Base-by-base conservation (phyloP, 2,888 invertebrate genomes). In the Ormia ochracea region DNA sequence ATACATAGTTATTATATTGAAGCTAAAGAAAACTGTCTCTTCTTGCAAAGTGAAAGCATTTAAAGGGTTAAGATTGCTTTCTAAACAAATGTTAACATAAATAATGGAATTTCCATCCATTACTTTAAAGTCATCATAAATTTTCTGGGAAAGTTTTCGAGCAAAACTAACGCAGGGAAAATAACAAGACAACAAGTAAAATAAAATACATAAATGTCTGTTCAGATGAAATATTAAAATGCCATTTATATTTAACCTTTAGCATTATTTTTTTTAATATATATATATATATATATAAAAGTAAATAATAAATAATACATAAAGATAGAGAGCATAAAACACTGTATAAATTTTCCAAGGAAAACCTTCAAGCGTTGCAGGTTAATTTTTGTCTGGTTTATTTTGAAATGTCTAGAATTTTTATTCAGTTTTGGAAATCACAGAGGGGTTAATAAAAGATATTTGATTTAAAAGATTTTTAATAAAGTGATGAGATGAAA, bases 171-270 rank as follows among this genome's bases (percentile, higher is more conserved):
- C 33, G 41, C 21, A n/a, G 21, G 23, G n/a, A 45, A 65, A n/a
- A 65, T 48, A 69, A 31, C 10, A 17, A 58, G 10, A 61, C n/a
- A 58, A 45, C 28, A 45, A 36, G 10, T 19, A n/a, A 69, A 77
- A 77, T 70, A 31, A 61, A 38, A 70, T 59, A 26, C 69, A 77
- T 43, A 70, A 77, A 58, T 77, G 21, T 48, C 43, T 38, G 69
- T 70, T 77, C 56, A 65, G 43, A 58, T 58, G 48, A 77, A 50
- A 65, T 65, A 70, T 65, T 65, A 77, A 56, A 77, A 77, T 58
- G 65, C 31, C 65, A 58, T 77, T 70, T 70, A 58, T 58, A 65
- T 70, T 41, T 70, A 26, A 48, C 65, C 70, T 58, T 48, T 70
- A 50, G 70, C 56, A 70, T 43, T 36, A 36, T 50, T 28, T 36